Evolutionary conservation across 2,888 invertebrate species (phyloP).

Genomic region (Rhagonycha fulva): DNA sequence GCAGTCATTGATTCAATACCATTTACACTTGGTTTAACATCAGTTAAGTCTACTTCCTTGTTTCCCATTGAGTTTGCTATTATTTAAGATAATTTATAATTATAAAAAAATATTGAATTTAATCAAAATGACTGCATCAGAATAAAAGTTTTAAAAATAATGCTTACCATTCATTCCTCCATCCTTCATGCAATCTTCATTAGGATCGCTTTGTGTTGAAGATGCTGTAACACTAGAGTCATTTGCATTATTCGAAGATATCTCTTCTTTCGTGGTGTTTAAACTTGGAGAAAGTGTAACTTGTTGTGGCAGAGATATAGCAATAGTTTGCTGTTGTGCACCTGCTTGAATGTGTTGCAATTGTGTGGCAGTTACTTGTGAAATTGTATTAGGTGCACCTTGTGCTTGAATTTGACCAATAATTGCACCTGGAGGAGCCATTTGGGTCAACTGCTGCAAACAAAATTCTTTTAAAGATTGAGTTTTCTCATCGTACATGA

Average conservation of each 20-base stretch:
- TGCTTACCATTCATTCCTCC: slow-evolving; percentile 39
- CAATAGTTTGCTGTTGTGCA: slow-evolving; percentile 43
- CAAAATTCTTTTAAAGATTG: not conserved
- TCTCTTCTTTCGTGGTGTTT: slow-evolving; percentile 37
- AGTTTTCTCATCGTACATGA: not conserved
- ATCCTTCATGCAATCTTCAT: slow-evolving; percentile 39
- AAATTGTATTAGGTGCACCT: slow-evolving; percentile 43
- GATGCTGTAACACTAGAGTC: slow-evolving; percentile 23
- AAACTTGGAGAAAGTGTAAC: slow-evolving; percentile 48
- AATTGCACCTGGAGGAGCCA: slow-evolving; percentile 58
- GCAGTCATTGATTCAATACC: slow-evolving; percentile 32
- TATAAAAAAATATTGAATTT: not conserved
- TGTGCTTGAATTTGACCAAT: slow-evolving; percentile 54
- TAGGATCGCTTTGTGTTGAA: slow-evolving; percentile 32
- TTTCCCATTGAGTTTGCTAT: not conserved
- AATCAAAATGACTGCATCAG: not conserved
- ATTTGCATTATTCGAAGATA: slow-evolving; percentile 16
- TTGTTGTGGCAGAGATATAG: slow-evolving; percentile 49
- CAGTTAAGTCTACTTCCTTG: slow-evolving; percentile 19
- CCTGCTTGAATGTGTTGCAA: slow-evolving; percentile 44
- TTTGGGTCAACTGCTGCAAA: slow-evolving; percentile 55
- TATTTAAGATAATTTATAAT: not conserved
- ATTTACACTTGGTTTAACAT: slow-evolving; percentile 38
- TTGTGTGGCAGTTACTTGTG: slow-evolving; percentile 48
- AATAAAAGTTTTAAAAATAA: not conserved